A percentile compares a stretch with the other conserved stretches of the same genome.
These are phyloP conservation scores for Sturmia bella DNA, from an alignment of 2,888 invertebrate genomes.

Conservation along the genomic window DNA sequence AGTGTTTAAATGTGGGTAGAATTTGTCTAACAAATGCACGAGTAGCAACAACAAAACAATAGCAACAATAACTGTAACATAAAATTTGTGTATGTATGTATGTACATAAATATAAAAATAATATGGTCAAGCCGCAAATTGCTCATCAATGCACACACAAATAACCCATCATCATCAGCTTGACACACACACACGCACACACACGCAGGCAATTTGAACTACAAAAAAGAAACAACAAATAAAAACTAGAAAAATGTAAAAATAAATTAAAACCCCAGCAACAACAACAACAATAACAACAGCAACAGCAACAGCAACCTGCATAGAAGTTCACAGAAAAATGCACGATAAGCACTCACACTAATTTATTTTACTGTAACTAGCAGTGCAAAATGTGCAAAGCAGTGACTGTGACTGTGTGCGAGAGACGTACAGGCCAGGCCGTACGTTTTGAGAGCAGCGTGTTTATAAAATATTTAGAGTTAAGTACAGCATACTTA, in stretches of 20 bases:
- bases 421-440: not conserved
- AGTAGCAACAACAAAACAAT: constrained; percentile 57
- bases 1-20: constrained; percentile 52
- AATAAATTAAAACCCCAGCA: constrained; percentile 25
- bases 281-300: constrained; percentile 6
- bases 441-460: not conserved
- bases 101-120: constrained; percentile 44
- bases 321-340: constrained; percentile 51
- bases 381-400: constrained; percentile 23
- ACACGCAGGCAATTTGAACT: constrained; percentile 56
- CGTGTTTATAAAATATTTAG: constrained; percentile 54
- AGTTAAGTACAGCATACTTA: constrained; percentile 51
- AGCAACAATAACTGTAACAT: constrained; percentile 16
- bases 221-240: constrained; percentile 50
- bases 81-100: not conserved
- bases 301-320: constrained; percentile 6
- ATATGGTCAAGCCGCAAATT: constrained; percentile 74
- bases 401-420: not conserved
- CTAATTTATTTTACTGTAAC: constrained; percentile 66
- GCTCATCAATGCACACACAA: constrained; percentile 71
- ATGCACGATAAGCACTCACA: constrained; percentile 61
- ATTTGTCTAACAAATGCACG: constrained; percentile 69
- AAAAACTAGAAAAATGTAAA: constrained; percentile 43
- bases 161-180: constrained; percentile 71
- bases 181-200: constrained; percentile 12